Conservation (phyloP, 2,888 invertebrate genomes). For the Notocelia uddmanniana region DNA sequence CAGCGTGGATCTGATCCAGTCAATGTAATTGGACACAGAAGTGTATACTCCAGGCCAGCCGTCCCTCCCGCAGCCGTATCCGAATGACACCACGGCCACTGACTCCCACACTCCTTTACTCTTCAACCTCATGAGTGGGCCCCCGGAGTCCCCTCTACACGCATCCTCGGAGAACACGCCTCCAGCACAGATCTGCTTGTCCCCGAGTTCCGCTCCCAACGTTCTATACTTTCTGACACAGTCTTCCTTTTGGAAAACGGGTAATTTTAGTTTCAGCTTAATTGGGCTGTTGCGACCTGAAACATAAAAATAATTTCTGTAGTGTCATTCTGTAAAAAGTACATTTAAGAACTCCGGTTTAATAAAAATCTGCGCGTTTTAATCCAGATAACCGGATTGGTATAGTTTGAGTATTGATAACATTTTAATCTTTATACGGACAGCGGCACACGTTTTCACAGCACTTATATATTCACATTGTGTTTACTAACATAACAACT, state of each 20-base stretch:
- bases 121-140: constrained; percentile 88
- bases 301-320: constrained; percentile 44
- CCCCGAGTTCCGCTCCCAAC: constrained; percentile 78
- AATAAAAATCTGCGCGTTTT: no score
- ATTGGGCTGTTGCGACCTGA: constrained; percentile 84
- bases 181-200: constrained; percentile 89
- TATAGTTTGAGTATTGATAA: neutral
- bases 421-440: neutral
- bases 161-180: constrained; percentile 89
- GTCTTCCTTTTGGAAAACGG: constrained; percentile 80
- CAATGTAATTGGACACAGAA: constrained; percentile 85
- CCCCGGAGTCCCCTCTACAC: constrained; percentile 92
- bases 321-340: no score
- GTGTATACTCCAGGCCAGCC: constrained; percentile 90
- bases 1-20: constrained; percentile 86
- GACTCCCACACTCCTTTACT: constrained; percentile 84
- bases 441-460: no score
- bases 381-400: no score
- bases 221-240: constrained; percentile 83
- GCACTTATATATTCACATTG: neutral
- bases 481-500: neutral
- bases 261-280: constrained; percentile 88
- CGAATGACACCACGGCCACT: constrained; percentile 89
- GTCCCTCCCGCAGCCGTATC: constrained; percentile 88
- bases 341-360: no score